phyloP scores from a whole-genome alignment of 2,797 vertebrate species.

The Cossypha niveicapilla region DNA sequence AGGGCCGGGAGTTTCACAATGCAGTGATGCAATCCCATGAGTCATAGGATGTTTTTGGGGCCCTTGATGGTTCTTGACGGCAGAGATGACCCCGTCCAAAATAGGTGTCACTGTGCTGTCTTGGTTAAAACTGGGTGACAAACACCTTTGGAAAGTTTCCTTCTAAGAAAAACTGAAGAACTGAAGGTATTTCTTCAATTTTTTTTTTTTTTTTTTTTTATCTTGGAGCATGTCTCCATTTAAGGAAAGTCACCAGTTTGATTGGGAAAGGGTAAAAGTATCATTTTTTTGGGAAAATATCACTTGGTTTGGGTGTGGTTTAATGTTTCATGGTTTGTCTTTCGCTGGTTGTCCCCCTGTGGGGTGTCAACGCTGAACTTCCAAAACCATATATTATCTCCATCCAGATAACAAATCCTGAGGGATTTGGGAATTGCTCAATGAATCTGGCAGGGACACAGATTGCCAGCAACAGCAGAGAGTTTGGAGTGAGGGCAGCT shows the following conservation, averaged over 20 bases:
- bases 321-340: neutral
- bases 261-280: neutral
- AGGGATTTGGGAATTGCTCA: neutral
- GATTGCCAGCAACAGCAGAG: neutral
- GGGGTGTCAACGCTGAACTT: fast-evolving
- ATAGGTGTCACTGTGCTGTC: neutral
- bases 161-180: neutral
- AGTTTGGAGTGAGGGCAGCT: too few relatives aligned
- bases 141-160: neutral
- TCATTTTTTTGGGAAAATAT: fast-evolving
- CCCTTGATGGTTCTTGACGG: neutral
- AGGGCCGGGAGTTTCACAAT: neutral
- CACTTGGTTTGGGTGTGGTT: fast-evolving
- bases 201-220: neutral
- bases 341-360: fast-evolving
- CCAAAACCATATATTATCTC: neutral
- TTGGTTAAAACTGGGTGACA: fast-evolving
- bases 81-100: neutral
- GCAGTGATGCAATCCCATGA: neutral
- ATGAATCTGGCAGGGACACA: fast-evolving
- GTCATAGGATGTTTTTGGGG: too few relatives aligned
- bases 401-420: fast-evolving
- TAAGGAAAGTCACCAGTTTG: neutral
- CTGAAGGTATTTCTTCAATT: neutral
- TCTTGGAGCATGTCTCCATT: fast-evolving